A percentile compares a stretch with the other conserved stretches of the same genome.
Conservation (phyloP, 2,113 vertebrate species). For the Tringa solitaria region DNA sequence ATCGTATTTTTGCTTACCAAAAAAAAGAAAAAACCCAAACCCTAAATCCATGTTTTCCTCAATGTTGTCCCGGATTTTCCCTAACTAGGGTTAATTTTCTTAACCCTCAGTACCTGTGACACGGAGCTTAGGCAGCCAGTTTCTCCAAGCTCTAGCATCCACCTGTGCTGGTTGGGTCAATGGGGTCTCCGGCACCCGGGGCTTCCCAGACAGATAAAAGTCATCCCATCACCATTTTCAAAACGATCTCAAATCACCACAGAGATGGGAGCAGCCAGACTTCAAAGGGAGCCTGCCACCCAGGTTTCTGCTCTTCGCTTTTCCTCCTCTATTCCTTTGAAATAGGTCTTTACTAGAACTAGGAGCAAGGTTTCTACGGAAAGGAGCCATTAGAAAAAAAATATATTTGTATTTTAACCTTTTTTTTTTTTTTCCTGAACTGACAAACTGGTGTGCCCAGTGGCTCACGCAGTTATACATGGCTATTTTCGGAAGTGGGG, state of each 20-base stretch:
- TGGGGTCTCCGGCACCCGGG: not conserved
- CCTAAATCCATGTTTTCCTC: not conserved
- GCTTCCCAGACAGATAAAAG: not conserved
- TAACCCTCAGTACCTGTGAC: not conserved
- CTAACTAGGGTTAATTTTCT: not conserved
- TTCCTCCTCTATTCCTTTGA: not conserved
- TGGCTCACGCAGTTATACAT: rapidly evolving
- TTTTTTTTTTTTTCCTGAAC: not conserved
- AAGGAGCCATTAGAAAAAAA: not conserved
- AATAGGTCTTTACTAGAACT: not conserved
- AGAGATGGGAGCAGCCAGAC: not conserved
- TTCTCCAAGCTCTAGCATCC: not conserved
- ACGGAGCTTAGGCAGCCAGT: not conserved
- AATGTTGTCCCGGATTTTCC: not conserved
- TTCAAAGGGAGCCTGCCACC: not conserved
- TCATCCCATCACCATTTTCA: not conserved
- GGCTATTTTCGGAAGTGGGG: not conserved
- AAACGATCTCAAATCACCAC: not conserved
- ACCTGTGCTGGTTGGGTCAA: not conserved
- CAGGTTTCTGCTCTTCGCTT: not conserved
- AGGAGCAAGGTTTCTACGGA: not conserved
- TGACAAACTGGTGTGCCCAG: not conserved
- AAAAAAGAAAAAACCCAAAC: not conserved
- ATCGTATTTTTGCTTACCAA: not conserved
- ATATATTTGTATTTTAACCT: not conserved